Evolutionary conservation across 2,888 invertebrate species (phyloP).

Genomic region (Mythimna impura): DNA sequence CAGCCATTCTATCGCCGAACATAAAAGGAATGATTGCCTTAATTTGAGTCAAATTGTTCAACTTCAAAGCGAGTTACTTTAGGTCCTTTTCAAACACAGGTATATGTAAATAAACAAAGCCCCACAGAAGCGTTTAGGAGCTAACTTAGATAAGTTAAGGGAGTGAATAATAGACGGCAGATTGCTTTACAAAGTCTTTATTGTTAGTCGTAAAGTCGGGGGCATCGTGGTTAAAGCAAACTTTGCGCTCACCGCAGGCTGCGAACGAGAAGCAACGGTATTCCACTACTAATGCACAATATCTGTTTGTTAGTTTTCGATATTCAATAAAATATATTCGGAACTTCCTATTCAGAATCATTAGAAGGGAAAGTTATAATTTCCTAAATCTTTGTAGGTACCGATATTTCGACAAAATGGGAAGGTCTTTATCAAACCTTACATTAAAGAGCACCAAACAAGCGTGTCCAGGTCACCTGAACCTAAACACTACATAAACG

Average conservation of each 20-base stretch:
- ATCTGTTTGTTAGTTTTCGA: constrained; percentile 36
- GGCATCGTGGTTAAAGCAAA: constrained; percentile 69
- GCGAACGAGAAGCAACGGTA: constrained; percentile 44
- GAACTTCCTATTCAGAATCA: constrained; percentile 28
- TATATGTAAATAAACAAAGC: constrained; percentile 70
- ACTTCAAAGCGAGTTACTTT: constrained; percentile 63
- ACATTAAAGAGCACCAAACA: constrained; percentile 2
- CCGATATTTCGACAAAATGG: neutral
- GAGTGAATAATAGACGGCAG: constrained; percentile 74
- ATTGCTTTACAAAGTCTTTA: constrained; percentile 77
- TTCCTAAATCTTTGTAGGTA: neutral
- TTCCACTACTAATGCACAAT: constrained; percentile 31
- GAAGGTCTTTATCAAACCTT: constrained; percentile 2
- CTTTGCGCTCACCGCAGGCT: constrained; percentile 60
- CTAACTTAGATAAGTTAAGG: constrained; percentile 70
- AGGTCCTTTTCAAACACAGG: constrained; percentile 66
- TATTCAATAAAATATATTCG: neutral
- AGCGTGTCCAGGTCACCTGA: constrained; percentile 17
- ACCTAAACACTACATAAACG: constrained; percentile 1
- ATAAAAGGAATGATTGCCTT: constrained; percentile 64
- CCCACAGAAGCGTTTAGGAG: constrained; percentile 65
- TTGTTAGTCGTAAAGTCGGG: constrained; percentile 69
- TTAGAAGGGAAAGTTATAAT: constrained; percentile 17
- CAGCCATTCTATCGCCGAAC: constrained; percentile 38
- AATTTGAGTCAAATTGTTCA: constrained; percentile 68